Evolutionary conservation across 2,113 vertebrate species (phyloP).

Genomic region (Raphicerus campestris): DNA sequence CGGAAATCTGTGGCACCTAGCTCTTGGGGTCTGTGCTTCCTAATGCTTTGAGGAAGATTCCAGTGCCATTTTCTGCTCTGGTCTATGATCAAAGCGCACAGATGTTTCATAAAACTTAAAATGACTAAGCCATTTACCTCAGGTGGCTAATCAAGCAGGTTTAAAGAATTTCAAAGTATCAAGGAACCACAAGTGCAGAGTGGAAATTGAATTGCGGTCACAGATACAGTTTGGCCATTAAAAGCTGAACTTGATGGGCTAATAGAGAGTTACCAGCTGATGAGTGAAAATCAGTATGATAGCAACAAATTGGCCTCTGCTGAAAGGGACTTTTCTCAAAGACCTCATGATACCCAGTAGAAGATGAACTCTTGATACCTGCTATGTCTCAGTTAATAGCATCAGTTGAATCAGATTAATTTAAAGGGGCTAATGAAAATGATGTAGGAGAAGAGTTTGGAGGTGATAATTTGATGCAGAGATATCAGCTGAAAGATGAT

Average conservation of each 20-base stretch:
- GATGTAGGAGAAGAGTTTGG: conserved; percentile 51
- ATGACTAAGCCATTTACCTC: conserved; percentile 65
- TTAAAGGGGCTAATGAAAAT: conserved; percentile 62
- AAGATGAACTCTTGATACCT: conserved; percentile 55
- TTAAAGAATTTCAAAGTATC: conserved; percentile 62
- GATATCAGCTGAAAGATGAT: conserved; percentile 43
- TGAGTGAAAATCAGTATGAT: conserved; percentile 29
- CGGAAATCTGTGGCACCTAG: neutral
- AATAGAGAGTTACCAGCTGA: conserved; percentile 62
- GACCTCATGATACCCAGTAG: conserved; percentile 28
- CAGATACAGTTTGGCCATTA: conserved; percentile 53
- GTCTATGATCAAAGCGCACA: conserved; percentile 52
- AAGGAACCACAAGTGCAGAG: conserved; percentile 24
- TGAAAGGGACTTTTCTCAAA: conserved; percentile 52
- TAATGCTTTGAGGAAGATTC: conserved; percentile 25
- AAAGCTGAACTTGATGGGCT: conserved; percentile 59
- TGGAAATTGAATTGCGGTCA: conserved; percentile 62
- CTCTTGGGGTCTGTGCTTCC: neutral
- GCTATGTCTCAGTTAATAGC: conserved; percentile 52
- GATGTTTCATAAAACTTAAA: conserved; percentile 68
- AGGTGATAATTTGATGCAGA: conserved; percentile 48
- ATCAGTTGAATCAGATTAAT: conserved; percentile 58
- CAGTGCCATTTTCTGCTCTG: conserved; percentile 47
- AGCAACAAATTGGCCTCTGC: conserved; percentile 46
- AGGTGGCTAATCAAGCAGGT: conserved; percentile 69